Evolutionary conservation across 2,888 invertebrate genomes (phyloP).

Genomic region (Campoletis raptor): DNA sequence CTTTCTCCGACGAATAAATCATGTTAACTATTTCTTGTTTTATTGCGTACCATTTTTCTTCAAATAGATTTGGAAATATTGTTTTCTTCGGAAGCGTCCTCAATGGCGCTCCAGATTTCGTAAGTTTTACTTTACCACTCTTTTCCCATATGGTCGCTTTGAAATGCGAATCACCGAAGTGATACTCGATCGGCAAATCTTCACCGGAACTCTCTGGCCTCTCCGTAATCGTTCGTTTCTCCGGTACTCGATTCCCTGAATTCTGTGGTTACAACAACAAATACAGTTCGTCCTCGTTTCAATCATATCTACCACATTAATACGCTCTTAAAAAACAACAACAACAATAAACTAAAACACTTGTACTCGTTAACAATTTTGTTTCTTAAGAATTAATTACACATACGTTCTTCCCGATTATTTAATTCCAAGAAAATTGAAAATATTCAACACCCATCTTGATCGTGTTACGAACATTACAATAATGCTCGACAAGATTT

Average conservation of each 20-base stretch:
- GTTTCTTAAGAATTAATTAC: background rate
- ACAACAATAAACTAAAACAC: background rate
- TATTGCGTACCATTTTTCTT: slow-evolving; percentile 77
- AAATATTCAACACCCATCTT: background rate
- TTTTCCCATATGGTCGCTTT: slow-evolving; percentile 59
- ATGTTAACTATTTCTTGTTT: slow-evolving; percentile 78
- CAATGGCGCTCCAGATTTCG: slow-evolving; percentile 48
- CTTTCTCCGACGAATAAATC: slow-evolving; percentile 74
- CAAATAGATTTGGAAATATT: slow-evolving; percentile 65
- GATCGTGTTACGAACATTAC: no score
- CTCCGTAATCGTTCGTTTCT: slow-evolving; percentile 1
- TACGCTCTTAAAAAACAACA: background rate
- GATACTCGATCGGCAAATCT: slow-evolving; percentile 65
- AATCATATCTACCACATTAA: background rate
- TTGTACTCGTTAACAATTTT: background rate
- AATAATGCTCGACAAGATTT: background rate
- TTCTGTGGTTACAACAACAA: slow-evolving; percentile 61
- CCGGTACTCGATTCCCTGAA: slow-evolving; percentile 42
- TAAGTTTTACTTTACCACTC: slow-evolving; percentile 60
- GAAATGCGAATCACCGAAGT: slow-evolving; percentile 63
- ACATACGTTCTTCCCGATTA: background rate
- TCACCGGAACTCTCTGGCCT: background rate
- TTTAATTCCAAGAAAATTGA: background rate
- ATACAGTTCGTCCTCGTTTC: slow-evolving; percentile 34
- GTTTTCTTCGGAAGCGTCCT: slow-evolving; percentile 15